phyloP scores from a whole-genome alignment of 2,797 vertebrate genomes.

The Siniperca undulata region DNA sequence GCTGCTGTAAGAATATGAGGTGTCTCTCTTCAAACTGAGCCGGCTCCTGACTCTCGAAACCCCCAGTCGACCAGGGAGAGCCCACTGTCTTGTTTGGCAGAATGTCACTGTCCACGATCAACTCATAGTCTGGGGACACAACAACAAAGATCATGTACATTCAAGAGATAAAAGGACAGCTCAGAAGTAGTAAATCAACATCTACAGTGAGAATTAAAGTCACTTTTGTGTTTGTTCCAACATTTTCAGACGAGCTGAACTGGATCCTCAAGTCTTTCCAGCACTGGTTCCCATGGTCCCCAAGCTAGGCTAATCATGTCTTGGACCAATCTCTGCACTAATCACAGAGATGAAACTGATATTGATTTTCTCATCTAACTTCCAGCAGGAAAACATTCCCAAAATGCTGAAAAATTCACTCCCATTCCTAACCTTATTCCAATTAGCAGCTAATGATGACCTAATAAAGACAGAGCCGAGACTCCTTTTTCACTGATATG shows the following conservation, averaged over 20 bases:
- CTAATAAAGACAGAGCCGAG: neutral
- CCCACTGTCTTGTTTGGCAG: constrained; percentile 87
- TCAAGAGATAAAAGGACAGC: neutral
- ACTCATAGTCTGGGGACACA: constrained; percentile 90
- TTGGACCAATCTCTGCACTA: neutral
- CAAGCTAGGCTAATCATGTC: neutral
- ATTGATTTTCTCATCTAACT: neutral
- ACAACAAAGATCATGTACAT: neutral
- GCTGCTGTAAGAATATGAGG: constrained; percentile 95
- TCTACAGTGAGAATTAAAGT: neutral
- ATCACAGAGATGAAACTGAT: neutral
- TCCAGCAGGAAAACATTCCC: neutral
- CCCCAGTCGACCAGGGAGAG: constrained; percentile 85
- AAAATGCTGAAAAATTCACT: neutral
- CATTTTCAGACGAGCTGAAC: neutral
- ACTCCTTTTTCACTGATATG: neutral
- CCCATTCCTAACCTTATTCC: neutral
- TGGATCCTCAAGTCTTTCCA: no score
- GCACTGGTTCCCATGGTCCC: neutral
- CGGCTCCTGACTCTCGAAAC: constrained; percentile 92
- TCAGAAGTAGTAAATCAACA: neutral
- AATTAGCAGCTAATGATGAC: neutral
- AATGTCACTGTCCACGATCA: constrained; percentile 93
- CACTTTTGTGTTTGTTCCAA: no score
- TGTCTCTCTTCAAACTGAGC: constrained; percentile 97